These are phyloP conservation scores for Conchocele bisecta DNA, from an alignment of 2,888 invertebrate genomes.

Conservation along the genomic window DNA sequence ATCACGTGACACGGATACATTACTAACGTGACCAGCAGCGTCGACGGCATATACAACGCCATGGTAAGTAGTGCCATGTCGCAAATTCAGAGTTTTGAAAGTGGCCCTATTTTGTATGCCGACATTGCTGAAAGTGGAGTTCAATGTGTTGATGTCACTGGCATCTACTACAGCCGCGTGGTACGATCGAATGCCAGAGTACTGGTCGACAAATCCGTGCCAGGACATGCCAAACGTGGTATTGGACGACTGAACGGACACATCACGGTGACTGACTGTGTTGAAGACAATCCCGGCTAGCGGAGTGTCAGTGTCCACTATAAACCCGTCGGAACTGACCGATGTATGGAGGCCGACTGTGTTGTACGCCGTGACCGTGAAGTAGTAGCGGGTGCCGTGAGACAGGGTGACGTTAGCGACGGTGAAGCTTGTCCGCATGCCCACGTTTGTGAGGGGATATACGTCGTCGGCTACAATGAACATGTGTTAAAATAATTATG, in stretches of 20 bases:
- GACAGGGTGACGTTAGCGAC: constrained; percentile 15
- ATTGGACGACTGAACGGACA: not conserved
- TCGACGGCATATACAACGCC: constrained; percentile 55
- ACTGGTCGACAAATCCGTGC: constrained; percentile 49
- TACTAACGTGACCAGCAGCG: constrained; percentile 55
- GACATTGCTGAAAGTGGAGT: constrained; percentile 25
- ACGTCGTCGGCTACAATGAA: not conserved
- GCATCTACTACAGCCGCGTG: constrained; percentile 17
- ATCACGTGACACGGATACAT: constrained; percentile 20
- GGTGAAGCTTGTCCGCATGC: constrained; percentile 4
- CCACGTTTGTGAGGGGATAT: not conserved
- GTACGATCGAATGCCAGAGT: constrained; percentile 39
- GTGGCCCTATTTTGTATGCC: constrained; percentile 22
- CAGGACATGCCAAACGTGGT: constrained; percentile 23
- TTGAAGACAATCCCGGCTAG: constrained; percentile 41
- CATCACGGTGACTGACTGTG: constrained; percentile 20
- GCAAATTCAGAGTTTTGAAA: constrained; percentile 12
- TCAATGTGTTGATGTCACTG: not conserved
- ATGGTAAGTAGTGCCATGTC: constrained; percentile 31
- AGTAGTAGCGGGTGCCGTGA: constrained; percentile 45
- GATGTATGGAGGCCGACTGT: constrained; percentile 34
- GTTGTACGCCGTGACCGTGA: constrained; percentile 50
- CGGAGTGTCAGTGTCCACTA: constrained; percentile 36
- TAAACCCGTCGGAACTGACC: constrained; percentile 48
- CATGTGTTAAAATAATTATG: not conserved